Conservation (phyloP, 2,113 vertebrate species). For the Chrysemys picta region DNA sequence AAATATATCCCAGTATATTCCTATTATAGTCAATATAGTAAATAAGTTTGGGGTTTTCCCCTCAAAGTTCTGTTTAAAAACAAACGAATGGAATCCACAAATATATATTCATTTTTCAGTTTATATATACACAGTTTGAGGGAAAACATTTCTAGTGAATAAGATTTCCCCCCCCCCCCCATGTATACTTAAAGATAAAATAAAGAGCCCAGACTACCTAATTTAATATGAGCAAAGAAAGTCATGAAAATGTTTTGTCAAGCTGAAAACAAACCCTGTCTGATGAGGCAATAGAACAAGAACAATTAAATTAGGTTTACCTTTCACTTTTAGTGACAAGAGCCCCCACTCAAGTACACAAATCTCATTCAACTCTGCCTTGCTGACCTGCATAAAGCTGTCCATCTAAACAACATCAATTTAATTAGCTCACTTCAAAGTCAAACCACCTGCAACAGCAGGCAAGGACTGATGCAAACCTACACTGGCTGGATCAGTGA, state of each 20-base stretch:
- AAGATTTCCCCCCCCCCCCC: not conserved
- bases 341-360: not conserved
- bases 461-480: not conserved
- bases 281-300: not conserved
- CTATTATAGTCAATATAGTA: not conserved
- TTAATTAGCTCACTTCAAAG: conserved; percentile 25
- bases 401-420: conserved; percentile 31
- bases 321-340: not conserved
- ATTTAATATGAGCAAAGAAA: not conserved
- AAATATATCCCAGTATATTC: not conserved
- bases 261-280: not conserved
- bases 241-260: not conserved
- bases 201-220: not conserved
- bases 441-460: conserved; percentile 59
- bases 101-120: not conserved
- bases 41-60: conserved; percentile 1
- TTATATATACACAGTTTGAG: not conserved
- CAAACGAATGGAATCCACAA: not conserved
- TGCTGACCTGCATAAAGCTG: not conserved
- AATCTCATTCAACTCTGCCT: not conserved
- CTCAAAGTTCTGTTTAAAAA: not conserved
- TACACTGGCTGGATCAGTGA: not conserved
- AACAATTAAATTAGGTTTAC: not conserved
- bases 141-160: not conserved
- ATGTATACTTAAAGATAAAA: not conserved